These are phyloP conservation scores for Cotesia vestalis DNA, from an alignment of 1,140 invertebrate species.

Conservation along the genomic window DNA sequence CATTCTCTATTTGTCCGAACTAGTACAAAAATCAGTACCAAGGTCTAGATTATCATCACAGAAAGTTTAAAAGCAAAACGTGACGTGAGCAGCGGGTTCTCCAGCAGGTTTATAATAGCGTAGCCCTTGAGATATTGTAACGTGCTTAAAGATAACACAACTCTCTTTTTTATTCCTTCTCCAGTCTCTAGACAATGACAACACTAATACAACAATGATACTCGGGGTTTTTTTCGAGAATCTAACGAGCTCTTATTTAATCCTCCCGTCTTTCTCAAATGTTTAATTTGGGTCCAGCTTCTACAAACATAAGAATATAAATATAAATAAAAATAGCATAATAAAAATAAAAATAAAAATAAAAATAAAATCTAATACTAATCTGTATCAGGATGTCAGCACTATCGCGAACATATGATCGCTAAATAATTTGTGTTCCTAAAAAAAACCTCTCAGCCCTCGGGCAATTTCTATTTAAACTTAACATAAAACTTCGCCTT, in stretches of 20 bases:
- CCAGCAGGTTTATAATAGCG: not conserved
- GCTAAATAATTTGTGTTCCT: not conserved
- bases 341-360: too few relatives aligned
- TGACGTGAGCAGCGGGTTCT: constrained; percentile 22
- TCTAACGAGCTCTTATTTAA: constrained; percentile 11
- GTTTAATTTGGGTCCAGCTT: not conserved
- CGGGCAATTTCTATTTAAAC: constrained; percentile 11
- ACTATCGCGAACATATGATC: constrained; percentile 21
- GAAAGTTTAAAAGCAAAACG: constrained; percentile 31
- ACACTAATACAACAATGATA: constrained; percentile 13
- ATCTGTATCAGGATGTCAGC: not conserved
- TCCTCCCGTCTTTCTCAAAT: not conserved
- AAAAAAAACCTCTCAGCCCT: not conserved
- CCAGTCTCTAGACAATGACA: not conserved
- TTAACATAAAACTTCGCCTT: too few relatives aligned
- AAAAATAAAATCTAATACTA: too few relatives aligned
- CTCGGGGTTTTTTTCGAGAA: not conserved
- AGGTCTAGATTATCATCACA: constrained; percentile 35
- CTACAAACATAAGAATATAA: too few relatives aligned
- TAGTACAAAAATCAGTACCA: constrained; percentile 30
- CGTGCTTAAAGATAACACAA: constrained; percentile 28
- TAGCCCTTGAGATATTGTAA: constrained; percentile 26
- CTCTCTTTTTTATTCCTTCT: constrained; percentile 3
- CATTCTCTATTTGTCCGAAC: not conserved
- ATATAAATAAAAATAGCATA: too few relatives aligned